phyloP scores from a whole-genome alignment of 2,888 invertebrate species.

The Beris chalybata region DNA sequence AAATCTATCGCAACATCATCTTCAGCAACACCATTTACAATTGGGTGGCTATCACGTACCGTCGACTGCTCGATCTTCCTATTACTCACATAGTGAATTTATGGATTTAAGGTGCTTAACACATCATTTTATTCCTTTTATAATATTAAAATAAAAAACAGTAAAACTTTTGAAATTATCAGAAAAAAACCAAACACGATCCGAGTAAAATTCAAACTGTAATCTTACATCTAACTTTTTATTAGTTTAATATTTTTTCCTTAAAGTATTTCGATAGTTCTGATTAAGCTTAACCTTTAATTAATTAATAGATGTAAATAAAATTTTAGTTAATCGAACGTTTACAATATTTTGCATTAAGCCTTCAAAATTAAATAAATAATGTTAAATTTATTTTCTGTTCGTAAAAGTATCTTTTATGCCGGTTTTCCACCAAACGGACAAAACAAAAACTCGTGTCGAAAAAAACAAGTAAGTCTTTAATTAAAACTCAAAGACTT shows the following conservation, averaged over 20 bases:
- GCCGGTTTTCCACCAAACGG: too few relatives aligned
- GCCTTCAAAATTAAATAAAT: too few relatives aligned
- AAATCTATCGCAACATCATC: conserved; percentile 42
- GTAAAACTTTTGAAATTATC: background rate
- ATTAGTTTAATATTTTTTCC: background rate
- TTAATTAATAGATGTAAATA: too few relatives aligned
- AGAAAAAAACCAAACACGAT: background rate
- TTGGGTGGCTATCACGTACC: conserved; percentile 31
- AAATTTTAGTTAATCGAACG: too few relatives aligned
- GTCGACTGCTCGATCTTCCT: conserved; percentile 39
- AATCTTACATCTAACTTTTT: conserved; percentile 1
- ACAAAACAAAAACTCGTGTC: too few relatives aligned
- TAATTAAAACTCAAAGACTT: too few relatives aligned
- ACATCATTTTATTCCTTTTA: conserved; percentile 14
- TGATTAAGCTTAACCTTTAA: too few relatives aligned
- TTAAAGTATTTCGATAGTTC: too few relatives aligned
- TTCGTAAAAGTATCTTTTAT: too few relatives aligned
- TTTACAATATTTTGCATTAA: too few relatives aligned
- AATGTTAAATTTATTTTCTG: too few relatives aligned
- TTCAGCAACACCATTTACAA: conserved; percentile 41
- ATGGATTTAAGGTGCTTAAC: conserved; percentile 50
- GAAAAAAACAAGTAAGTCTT: too few relatives aligned
- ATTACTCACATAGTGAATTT: conserved; percentile 50
- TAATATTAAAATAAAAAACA: background rate
- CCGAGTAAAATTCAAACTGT: background rate